Percentiles rank a stretch among this genome's conserved stretches.
phyloP scores from a whole-genome alignment of 2,797 vertebrate species.

The Cynodonichthys magdalenae region DNA sequence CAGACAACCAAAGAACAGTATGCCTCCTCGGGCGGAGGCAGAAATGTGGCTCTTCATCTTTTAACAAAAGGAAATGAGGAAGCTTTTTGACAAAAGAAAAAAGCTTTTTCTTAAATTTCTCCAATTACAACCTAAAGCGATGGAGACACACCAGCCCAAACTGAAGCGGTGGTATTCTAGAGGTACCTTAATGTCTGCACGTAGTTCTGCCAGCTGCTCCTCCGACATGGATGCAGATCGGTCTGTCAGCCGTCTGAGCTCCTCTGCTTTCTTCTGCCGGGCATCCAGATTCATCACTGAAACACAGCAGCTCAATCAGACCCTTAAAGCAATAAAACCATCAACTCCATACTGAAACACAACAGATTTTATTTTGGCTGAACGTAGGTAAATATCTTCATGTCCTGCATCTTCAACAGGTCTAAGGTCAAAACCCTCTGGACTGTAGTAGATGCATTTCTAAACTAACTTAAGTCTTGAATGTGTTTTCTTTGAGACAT shows the following conservation, averaged over 20 bases:
- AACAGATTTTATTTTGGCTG: too few relatives aligned
- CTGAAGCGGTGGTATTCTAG: not conserved
- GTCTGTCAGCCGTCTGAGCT: constrained; percentile 89
- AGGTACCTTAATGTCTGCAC: constrained; percentile 93
- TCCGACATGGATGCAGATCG: constrained; percentile 91
- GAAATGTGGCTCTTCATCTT: too few relatives aligned
- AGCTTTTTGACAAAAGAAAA: too few relatives aligned
- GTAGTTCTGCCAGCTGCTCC: constrained; percentile 91
- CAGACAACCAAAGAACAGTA: too few relatives aligned
- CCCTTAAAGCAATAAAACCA: not conserved
- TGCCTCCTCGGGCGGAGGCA: too few relatives aligned
- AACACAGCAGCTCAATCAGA: constrained; percentile 35
- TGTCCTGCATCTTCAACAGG: not conserved
- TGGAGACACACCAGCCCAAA: not conserved
- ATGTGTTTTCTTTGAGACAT: too few relatives aligned
- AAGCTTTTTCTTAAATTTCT: too few relatives aligned
- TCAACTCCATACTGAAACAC: not conserved
- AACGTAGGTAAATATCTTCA: not conserved
- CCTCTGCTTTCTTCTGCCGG: constrained; percentile 91
- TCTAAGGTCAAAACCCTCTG: not conserved
- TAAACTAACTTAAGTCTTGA: too few relatives aligned
- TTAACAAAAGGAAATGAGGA: too few relatives aligned
- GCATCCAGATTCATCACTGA: constrained; percentile 88
- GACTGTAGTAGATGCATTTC: not conserved
- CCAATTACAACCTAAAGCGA: too few relatives aligned